phyloP scores from a whole-genome alignment of 2,888 invertebrate genomes.

The Macrosiphum euphorbiae region DNA sequence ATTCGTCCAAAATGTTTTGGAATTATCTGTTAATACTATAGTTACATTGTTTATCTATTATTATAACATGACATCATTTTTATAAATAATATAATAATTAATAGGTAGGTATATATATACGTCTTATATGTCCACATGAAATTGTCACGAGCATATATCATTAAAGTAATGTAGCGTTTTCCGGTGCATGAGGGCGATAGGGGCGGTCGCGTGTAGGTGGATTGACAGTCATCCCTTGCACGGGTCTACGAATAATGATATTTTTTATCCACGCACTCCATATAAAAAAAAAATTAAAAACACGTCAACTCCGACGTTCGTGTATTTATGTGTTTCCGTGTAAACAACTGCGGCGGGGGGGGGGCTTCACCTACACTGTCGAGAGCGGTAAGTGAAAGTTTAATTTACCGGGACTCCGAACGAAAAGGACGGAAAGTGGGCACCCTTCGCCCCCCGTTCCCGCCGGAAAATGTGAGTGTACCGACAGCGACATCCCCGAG shows the following conservation, averaged over 20 bases:
- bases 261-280: background rate
- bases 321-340: background rate
- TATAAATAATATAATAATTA: too few species aligned
- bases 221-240: background rate
- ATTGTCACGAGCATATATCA: background rate
- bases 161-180: background rate
- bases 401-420: background rate
- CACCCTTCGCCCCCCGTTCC: background rate
- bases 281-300: background rate
- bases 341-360: background rate
- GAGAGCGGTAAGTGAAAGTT: background rate
- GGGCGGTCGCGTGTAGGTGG: background rate
- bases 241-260: background rate
- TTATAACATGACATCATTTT: too few species aligned
- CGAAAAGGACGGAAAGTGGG: background rate
- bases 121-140: background rate
- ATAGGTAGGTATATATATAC: too few species aligned
- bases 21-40: too few species aligned
- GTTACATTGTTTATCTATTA: too few species aligned
- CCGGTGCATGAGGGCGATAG: too few species aligned
- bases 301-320: background rate
- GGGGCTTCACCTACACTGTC: background rate
- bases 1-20: too few species aligned
- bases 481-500: background rate
- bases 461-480: background rate